These are phyloP conservation scores for Sericinus montela DNA, from an alignment of 2,888 invertebrate species.

Conservation along the genomic window DNA sequence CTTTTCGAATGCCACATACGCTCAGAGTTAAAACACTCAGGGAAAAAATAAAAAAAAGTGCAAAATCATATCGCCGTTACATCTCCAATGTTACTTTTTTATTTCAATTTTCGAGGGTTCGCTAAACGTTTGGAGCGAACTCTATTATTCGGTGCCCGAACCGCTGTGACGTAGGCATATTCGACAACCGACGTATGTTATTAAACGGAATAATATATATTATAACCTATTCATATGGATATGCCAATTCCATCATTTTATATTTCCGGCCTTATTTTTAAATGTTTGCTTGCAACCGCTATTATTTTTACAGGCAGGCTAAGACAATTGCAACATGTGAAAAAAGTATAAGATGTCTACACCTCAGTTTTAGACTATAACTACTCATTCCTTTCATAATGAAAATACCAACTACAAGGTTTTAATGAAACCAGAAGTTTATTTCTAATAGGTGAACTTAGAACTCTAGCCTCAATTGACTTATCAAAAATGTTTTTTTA, in stretches of 20 bases:
- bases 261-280: slow-evolving; percentile 21
- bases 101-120: slow-evolving; percentile 76
- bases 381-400: too few species aligned
- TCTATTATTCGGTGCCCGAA: slow-evolving; percentile 71
- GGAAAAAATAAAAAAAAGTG: slow-evolving; percentile 63
- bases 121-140: slow-evolving; percentile 74
- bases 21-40: slow-evolving; percentile 60
- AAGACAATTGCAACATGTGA: background rate
- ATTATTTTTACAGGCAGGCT: background rate
- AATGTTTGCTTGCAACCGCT: slow-evolving; percentile 7
- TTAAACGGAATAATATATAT: slow-evolving; percentile 74
- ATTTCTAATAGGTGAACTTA: too few species aligned
- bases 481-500: too few species aligned
- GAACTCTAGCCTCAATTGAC: too few species aligned
- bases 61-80: slow-evolving; percentile 77
- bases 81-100: slow-evolving; percentile 75
- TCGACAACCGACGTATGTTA: slow-evolving; percentile 68
- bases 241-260: slow-evolving; percentile 56
- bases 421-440: too few species aligned
- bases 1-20: slow-evolving; percentile 45
- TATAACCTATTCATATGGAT: slow-evolving; percentile 75
- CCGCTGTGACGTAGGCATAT: slow-evolving; percentile 72
- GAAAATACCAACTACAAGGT: too few species aligned
- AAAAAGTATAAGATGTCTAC: too few species aligned
- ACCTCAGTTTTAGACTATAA: too few species aligned